phyloP scores from a whole-genome alignment of 1,140 invertebrate genomes.

The Nephotettix cincticeps region DNA sequence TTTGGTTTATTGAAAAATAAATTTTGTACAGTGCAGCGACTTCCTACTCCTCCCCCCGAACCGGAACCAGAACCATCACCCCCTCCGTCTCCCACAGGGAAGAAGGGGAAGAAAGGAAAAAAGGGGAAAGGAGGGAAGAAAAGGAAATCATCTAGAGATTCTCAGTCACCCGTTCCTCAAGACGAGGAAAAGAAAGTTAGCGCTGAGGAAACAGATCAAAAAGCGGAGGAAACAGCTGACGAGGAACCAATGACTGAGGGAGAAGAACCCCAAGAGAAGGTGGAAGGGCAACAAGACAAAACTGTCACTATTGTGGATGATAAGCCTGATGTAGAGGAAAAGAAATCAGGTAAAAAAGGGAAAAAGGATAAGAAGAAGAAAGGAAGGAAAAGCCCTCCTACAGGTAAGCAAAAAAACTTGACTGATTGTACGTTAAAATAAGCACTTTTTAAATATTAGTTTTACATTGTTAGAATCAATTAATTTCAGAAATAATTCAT shows the following conservation, averaged over 20 bases:
- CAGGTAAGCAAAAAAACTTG: constrained; percentile 36
- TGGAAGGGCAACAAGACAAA: constrained; percentile 18
- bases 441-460: too few relatives aligned
- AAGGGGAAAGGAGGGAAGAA: constrained; percentile 28
- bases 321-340: constrained; percentile 30
- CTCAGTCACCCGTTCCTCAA: not conserved
- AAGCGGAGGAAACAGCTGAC: constrained; percentile 44
- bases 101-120: constrained; percentile 35
- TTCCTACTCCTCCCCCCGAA: constrained; percentile 18
- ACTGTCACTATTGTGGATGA: constrained; percentile 32
- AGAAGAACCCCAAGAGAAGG: constrained; percentile 18
- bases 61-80: constrained; percentile 23
- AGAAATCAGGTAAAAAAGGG: constrained; percentile 47
- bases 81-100: constrained; percentile 8
- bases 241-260: constrained; percentile 35
- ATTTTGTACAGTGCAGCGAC: constrained; percentile 10
- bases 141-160: constrained; percentile 25
- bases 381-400: constrained; percentile 35
- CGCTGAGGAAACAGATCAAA: constrained; percentile 30
- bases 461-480: too few relatives aligned
- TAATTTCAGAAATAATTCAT: too few relatives aligned
- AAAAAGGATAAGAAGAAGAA: constrained; percentile 42
- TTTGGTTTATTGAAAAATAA: too few relatives aligned
- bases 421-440: too few relatives aligned
- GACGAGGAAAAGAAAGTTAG: constrained; percentile 27